Conservation (phyloP, 1,140 invertebrate genomes). For the Galleria mellonella region DNA sequence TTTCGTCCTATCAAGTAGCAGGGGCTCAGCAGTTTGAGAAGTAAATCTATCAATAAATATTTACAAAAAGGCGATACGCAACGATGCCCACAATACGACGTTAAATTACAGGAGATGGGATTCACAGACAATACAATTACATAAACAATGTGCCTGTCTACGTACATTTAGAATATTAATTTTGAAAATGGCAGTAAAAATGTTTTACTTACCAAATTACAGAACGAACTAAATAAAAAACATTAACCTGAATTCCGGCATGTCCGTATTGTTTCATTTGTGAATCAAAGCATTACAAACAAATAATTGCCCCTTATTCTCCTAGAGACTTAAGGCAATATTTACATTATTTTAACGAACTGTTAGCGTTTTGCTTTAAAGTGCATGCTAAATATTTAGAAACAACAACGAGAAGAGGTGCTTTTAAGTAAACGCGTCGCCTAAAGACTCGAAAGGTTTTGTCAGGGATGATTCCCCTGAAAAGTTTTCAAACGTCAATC, state of each 20-base stretch:
- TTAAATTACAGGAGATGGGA: slow-evolving; percentile 45
- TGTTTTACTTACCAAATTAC: no score
- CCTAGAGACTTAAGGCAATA: slow-evolving; percentile 18
- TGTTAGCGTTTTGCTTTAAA: slow-evolving; percentile 17
- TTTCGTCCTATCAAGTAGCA: slow-evolving; percentile 38
- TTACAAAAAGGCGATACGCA: slow-evolving; percentile 53
- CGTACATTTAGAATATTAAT: no score
- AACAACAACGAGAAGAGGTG: slow-evolving; percentile 9
- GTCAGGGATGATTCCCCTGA: slow-evolving; percentile 7
- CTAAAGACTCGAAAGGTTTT: slow-evolving; percentile 8
- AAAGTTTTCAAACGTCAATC: slow-evolving; percentile 18
- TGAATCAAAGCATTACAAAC: slow-evolving; percentile 14
- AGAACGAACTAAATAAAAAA: no score
- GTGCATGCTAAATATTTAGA: slow-evolving; percentile 18
- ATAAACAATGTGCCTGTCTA: no score
- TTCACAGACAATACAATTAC: slow-evolving; percentile 34
- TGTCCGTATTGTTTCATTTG: no score
- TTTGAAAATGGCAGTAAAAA: no score
- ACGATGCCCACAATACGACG: slow-evolving; percentile 46
- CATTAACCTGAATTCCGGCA: no score
- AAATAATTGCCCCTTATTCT: slow-evolving; percentile 20
- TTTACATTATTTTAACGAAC: slow-evolving; percentile 31
- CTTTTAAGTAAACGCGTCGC: slow-evolving; percentile 10
- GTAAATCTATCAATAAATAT: slow-evolving; percentile 68
- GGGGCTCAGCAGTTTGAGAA: slow-evolving; percentile 28